Base-by-base conservation (phyloP, 2,888 invertebrate genomes). In the Platerodrilus igneus region DNA sequence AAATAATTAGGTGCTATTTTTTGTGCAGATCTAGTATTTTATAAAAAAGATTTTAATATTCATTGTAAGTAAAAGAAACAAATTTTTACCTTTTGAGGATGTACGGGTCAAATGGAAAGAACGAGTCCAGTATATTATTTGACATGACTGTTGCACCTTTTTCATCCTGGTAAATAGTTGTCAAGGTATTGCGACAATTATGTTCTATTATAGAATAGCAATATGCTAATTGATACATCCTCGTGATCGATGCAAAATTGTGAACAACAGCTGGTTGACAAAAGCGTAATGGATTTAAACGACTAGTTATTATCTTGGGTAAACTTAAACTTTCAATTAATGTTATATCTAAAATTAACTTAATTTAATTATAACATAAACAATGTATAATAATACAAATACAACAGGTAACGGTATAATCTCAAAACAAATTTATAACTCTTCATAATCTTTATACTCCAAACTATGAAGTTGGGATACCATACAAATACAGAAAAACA, bases 91-190 rank as follows among this genome's bases (percentile, higher is more conserved):
- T 76, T 53, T 79, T 76, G 27, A 95, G 70, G 9, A 83, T 67
- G 61, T 86, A 94, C 0, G 91, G 91, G 69, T 93, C 93, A 61
- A 93, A 95, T 0, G 95, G 95, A 63, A 91, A 95, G 72, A 86
- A 91, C 2, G 78, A 69, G 34, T 58, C 70, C 37, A 73, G 71
- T 8, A 76, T 57, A 20, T 74, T 72, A 21, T 70, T 66, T 2
- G 56, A 57, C 7, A 61, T 52, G 5, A 60, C 42, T 4, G 59
- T 41, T 5, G 60, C 50, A 4, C 71, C 69, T 47, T 65, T 66
- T 4, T 73, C 71, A 56, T 74, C 72, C 8, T 70, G 69, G 51
- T 77, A 74, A 2, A 78, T 68, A 1, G 75, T 71, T 1, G 81
- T 79, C 37, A 82, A 59, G 36, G 69, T 69, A 29, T 72, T 75